These are phyloP conservation scores for Apocheima hispidaria DNA, from an alignment of 2,888 invertebrate species.

Conservation along the genomic window DNA sequence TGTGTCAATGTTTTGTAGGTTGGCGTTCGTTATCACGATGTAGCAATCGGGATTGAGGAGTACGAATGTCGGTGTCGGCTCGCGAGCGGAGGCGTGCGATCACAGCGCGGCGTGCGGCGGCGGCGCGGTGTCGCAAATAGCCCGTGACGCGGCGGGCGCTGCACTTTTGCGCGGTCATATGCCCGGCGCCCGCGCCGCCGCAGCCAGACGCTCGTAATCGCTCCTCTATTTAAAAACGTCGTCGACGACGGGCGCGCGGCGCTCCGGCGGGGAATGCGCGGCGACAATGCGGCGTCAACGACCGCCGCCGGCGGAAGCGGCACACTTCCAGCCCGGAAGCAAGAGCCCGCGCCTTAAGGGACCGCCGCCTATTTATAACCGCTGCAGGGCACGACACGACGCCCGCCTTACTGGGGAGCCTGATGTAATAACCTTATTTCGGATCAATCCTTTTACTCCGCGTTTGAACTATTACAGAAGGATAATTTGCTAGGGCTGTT, in stretches of 20 bases:
- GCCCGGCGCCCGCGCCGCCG: conserved; percentile 69
- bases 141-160: conserved; percentile 83
- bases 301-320: conserved; percentile 84
- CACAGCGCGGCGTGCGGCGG: conserved; percentile 28
- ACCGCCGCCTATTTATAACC: conserved; percentile 79
- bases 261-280: conserved; percentile 75
- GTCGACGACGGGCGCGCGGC: conserved; percentile 61
- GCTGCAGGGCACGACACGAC: conserved; percentile 54
- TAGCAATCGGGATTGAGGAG: conserved; percentile 9
- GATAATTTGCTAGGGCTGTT: conserved; percentile 3
- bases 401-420: conserved; percentile 53
- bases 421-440: conserved; percentile 74
- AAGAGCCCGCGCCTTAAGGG: conserved; percentile 83
- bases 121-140: conserved; percentile 75
- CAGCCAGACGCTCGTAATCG: conserved; percentile 82
- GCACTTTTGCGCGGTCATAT: conserved; percentile 84
- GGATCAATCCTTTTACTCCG: conserved; percentile 55
- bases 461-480: conserved; percentile 17
- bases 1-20: conserved; percentile 15
- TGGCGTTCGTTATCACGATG: conserved; percentile 7
- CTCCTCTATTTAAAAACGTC: conserved; percentile 84
- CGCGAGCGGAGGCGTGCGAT: conserved; percentile 23
- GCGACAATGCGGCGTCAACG: conserved; percentile 83
- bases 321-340: conserved; percentile 86
- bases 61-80: conserved; percentile 9